phyloP scores from a whole-genome alignment of 2,113 vertebrate genomes.

The Zootoca vivipara region DNA sequence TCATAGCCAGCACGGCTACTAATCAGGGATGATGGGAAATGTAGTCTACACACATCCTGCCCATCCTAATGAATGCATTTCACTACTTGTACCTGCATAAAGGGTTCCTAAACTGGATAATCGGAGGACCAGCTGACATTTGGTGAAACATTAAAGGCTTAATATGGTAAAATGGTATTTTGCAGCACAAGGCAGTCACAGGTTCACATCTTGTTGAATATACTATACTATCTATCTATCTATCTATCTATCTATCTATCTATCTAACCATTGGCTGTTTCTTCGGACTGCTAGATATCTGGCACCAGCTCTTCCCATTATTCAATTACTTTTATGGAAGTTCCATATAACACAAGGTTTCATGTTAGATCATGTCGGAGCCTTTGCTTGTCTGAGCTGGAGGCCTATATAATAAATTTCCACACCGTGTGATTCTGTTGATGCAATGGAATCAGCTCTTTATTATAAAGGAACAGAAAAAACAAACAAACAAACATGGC shows the following conservation, averaged over 20 bases:
- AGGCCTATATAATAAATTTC: neutral
- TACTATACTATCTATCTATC: neutral
- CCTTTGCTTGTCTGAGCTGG: neutral
- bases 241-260: neutral
- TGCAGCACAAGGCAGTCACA: neutral
- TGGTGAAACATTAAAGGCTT: neutral
- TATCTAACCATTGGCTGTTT: neutral
- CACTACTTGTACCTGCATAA: neutral
- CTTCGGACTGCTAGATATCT: neutral
- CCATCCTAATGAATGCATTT: constrained; percentile 11
- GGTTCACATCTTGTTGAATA: neutral
- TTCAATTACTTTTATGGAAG: neutral
- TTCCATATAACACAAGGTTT: neutral
- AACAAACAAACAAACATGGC: neutral
- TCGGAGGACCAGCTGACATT: neutral
- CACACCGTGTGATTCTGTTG: neutral
- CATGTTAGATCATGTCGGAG: neutral
- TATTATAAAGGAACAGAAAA: constrained; percentile 4
- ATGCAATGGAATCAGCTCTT: neutral
- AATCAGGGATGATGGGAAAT: too few relatives aligned
- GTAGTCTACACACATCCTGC: neutral
- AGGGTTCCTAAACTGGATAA: neutral
- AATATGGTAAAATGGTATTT: neutral
- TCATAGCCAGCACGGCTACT: too few relatives aligned
- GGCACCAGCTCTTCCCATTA: neutral